Percentiles rank a stretch among this genome's conserved stretches.
Conservation (phyloP, 2,113 vertebrate genomes). For the Melospiza melodia region DNA sequence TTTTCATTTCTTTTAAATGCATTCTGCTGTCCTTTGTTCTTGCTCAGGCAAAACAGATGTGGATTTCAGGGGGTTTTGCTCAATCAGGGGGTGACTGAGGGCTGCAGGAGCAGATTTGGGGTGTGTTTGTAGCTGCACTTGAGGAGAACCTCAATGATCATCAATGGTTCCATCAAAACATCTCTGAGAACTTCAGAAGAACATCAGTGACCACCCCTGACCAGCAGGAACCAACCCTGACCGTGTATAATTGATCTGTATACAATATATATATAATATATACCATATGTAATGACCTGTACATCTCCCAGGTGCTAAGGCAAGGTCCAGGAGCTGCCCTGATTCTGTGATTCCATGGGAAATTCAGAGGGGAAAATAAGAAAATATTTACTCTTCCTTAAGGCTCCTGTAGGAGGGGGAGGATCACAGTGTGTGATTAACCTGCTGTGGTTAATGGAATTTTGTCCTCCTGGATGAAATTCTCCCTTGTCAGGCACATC, state of each 20-base stretch:
- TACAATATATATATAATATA: too few species aligned
- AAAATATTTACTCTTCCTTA: too few species aligned
- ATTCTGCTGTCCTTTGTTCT: conserved; percentile 41
- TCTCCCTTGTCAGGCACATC: not conserved
- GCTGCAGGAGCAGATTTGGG: not conserved
- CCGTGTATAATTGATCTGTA: too few species aligned
- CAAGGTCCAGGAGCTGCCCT: not conserved
- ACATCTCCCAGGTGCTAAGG: not conserved
- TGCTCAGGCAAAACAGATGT: not conserved
- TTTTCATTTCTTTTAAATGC: conserved; percentile 43
- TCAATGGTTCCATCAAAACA: too few species aligned
- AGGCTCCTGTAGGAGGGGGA: not conserved
- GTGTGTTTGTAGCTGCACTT: not conserved
- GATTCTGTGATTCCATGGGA: not conserved
- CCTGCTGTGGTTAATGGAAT: not conserved
- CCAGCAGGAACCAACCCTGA: too few species aligned
- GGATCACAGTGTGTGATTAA: not conserved
- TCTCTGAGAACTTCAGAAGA: too few species aligned
- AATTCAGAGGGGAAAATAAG: not conserved
- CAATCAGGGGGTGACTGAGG: not conserved
- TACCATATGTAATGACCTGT: too few species aligned
- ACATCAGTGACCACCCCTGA: too few species aligned
- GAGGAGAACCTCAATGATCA: not conserved
- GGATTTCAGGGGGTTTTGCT: conserved; percentile 10
- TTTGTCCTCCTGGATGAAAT: not conserved